Evolutionary conservation across 1,140 invertebrate species (phyloP), one percentile per base, ranked within the genome.

Genomic region (Notospermus geniculatus): DNA sequence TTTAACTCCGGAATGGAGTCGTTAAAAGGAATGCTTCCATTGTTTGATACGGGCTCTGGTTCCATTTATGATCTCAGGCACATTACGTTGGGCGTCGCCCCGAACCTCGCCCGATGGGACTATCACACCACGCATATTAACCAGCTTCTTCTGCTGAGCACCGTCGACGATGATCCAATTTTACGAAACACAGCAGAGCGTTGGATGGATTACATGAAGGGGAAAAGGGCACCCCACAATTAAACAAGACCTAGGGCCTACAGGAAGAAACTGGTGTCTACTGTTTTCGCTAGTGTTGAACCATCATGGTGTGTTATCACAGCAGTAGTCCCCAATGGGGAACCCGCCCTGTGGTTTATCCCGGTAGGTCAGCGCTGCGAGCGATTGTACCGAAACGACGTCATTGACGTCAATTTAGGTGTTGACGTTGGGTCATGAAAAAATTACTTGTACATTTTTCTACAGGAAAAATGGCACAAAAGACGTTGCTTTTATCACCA

Each of bases 41-140:
- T 98, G 4, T 99, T 90, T 80, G 97, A 99, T 79, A 97, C 92
- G 22, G 97, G 97, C 2, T 91, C 91, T 39, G 93, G 93, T 17
- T 96, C 95, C n/a, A 88, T 92, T 52, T 99, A 99, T 81, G 97
- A 99, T 83, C 84, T 99, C 41, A 83, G 95, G 2, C 96, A 99
- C 80, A 88, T 97, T 70, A 92, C 90, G 0, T 78, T 95, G 19
- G 80, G 82, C 50, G 86, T 89, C 13, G 89, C 94, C 29, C 97
- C 97, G 0, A 99, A 99, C 82, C 65, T 85, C 22, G 87, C 87
- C 0, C 78, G 88, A 64, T 97, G 96, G 93, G 97, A 99, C 79
- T 99, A 99, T 79, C 97, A 99, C 82, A 92, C 93, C 5, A 97
- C 95, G 13, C 97, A 99, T 79, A 90, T 99, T 25, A 98, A 97